Conservation (phyloP, 2,113 vertebrate species). For the Bufo gargarizans region DNA sequence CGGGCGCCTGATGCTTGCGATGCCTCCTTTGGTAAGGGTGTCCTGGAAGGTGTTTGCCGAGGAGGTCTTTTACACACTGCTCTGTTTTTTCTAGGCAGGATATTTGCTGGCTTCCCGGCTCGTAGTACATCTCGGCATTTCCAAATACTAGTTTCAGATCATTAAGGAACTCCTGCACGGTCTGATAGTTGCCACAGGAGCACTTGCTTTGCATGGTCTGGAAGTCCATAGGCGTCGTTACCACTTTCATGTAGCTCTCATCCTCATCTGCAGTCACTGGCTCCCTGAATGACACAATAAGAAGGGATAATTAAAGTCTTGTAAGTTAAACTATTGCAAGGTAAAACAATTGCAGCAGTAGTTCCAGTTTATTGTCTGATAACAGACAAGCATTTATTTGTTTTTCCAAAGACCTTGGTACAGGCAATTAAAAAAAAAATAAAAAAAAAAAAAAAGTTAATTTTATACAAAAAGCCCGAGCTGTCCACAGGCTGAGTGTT, state of each 20-base stretch:
- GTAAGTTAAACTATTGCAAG: too few relatives aligned
- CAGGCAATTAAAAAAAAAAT: too few relatives aligned
- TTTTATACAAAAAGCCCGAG: too few relatives aligned
- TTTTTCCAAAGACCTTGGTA: too few relatives aligned
- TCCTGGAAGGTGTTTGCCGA: constrained; percentile 89
- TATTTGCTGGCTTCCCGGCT: constrained; percentile 85
- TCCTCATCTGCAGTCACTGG: constrained; percentile 90
- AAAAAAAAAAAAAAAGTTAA: too few relatives aligned
- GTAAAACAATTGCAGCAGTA: too few relatives aligned
- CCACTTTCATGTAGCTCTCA: constrained; percentile 90
- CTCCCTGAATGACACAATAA: constrained; percentile 77
- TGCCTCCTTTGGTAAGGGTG: constrained; percentile 86
- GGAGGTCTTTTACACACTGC: constrained; percentile 85
- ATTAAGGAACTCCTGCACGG: constrained; percentile 85
- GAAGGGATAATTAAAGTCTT: too few relatives aligned
- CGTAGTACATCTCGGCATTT: constrained; percentile 93
- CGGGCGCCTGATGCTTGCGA: constrained; percentile 70
- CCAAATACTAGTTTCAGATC: constrained; percentile 94
- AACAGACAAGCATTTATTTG: too few relatives aligned
- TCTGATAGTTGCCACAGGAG: constrained; percentile 82
- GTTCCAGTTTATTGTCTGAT: too few relatives aligned
- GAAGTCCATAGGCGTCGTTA: constrained; percentile 93
- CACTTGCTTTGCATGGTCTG: constrained; percentile 93
- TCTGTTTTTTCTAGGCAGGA: constrained; percentile 90
- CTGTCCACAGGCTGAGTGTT: too few relatives aligned